phyloP scores from a whole-genome alignment of 2,113 vertebrate genomes.

The Spea bombifrons region DNA sequence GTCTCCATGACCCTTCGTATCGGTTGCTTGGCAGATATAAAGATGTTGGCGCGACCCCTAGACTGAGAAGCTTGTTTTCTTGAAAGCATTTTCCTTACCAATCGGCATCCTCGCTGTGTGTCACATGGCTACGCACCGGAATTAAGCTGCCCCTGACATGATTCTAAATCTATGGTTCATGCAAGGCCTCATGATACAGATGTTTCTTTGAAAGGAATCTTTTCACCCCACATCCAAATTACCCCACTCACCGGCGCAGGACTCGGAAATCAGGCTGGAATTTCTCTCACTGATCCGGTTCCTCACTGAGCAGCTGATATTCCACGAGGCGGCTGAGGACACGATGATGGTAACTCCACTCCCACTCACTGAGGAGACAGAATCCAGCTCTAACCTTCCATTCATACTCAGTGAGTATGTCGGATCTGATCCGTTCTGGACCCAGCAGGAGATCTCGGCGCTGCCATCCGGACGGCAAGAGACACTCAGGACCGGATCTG shows the following conservation, averaged over 20 bases:
- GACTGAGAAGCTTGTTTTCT: no score
- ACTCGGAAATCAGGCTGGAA: neutral
- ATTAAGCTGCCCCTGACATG: no score
- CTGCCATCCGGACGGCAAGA: neutral
- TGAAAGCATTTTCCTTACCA: no score
- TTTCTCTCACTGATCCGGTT: neutral
- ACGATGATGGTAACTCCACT: no score
- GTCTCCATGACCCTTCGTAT: no score
- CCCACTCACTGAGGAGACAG: neutral
- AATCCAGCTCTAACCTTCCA: neutral
- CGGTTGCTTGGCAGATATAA: no score
- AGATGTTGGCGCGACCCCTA: no score
- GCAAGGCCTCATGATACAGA: no score
- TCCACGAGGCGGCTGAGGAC: neutral
- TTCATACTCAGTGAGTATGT: neutral
- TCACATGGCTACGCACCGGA: no score
- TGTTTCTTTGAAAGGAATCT: no score
- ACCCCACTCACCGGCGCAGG: neutral
- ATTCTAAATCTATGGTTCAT: no score
- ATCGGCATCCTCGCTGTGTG: no score
- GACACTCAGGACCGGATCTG: neutral
- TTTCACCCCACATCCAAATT: neutral
- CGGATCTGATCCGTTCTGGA: neutral
- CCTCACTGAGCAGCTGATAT: slow-evolving; percentile 13
- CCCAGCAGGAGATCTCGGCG: neutral